Percentiles rank a stretch among this genome's conserved stretches.
Evolutionary conservation across 2,888 invertebrate species (phyloP).

Genomic region (Gonocerus acuteangulatus): DNA sequence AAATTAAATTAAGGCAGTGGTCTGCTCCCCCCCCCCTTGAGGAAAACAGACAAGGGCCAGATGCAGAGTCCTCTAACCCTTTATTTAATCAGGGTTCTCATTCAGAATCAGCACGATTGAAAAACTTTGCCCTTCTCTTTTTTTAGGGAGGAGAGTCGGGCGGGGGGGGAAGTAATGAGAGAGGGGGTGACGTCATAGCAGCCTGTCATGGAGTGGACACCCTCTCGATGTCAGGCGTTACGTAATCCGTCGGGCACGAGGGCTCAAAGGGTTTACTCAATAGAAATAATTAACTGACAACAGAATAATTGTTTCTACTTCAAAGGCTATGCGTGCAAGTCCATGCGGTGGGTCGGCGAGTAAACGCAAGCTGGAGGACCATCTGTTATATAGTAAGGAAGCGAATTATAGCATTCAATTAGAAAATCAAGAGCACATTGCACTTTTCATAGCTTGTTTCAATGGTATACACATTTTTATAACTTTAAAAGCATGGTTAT

Average conservation of each 20-base stretch:
- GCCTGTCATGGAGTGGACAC: background rate
- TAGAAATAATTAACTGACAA: background rate
- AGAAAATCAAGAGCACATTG: too few relatives aligned
- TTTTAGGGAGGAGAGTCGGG: background rate
- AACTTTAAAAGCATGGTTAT: too few relatives aligned
- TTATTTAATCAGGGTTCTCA: constrained; percentile 22
- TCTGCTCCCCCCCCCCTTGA: background rate
- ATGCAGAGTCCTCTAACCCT: background rate
- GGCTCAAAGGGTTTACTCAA: background rate
- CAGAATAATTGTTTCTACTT: background rate
- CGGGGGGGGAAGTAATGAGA: background rate
- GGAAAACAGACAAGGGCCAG: constrained; percentile 3
- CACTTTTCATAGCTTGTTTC: too few relatives aligned
- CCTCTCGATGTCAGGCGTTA: background rate
- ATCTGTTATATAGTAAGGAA: too few relatives aligned
- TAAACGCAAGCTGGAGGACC: too few relatives aligned
- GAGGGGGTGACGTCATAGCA: constrained; percentile 9
- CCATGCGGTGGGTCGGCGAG: background rate
- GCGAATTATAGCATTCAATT: too few relatives aligned
- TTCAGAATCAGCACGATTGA: background rate
- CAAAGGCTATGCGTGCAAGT: background rate
- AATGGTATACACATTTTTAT: too few relatives aligned
- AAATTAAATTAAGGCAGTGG: constrained; percentile 7
- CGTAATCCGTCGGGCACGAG: background rate
- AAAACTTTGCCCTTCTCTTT: background rate